Evolutionary conservation across 1,140 invertebrate genomes (phyloP).

Genomic region (Drosophila cardini): DNA sequence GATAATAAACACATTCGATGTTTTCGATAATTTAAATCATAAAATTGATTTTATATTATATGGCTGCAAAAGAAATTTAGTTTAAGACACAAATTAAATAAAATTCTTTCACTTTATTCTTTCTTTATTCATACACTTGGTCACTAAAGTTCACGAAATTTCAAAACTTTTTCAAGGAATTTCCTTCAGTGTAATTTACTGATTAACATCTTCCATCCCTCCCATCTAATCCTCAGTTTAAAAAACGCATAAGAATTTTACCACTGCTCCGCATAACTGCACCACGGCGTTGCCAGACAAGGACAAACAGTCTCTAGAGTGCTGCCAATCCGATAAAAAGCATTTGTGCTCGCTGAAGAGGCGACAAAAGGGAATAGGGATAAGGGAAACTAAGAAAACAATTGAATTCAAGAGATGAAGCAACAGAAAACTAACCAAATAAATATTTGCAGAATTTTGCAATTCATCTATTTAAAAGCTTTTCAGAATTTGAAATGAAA

Average conservation of each 20-base stretch:
- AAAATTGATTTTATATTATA: too few relatives aligned
- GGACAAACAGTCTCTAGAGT: background rate
- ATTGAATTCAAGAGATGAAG: background rate
- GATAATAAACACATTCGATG: too few relatives aligned
- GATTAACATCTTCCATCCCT: too few relatives aligned
- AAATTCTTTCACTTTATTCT: too few relatives aligned
- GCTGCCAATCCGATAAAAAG: slow-evolving; percentile 9
- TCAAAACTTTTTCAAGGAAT: too few relatives aligned
- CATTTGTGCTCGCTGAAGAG: background rate
- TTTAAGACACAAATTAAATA: too few relatives aligned
- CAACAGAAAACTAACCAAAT: background rate
- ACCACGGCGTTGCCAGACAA: background rate
- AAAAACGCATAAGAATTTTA: background rate
- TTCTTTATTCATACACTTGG: too few relatives aligned
- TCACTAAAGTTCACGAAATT: too few relatives aligned
- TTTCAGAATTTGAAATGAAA: background rate
- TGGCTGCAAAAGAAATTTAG: too few relatives aligned
- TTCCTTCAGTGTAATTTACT: too few relatives aligned
- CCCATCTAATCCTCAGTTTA: background rate
- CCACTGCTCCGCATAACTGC: background rate
- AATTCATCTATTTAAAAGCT: slow-evolving; percentile 14
- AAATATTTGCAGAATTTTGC: slow-evolving; percentile 8
- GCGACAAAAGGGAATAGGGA: background rate
- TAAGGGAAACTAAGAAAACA: background rate
- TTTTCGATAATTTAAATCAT: too few relatives aligned